Base-by-base conservation (phyloP, 1,140 invertebrate genomes). In the Aricia agestis region DNA sequence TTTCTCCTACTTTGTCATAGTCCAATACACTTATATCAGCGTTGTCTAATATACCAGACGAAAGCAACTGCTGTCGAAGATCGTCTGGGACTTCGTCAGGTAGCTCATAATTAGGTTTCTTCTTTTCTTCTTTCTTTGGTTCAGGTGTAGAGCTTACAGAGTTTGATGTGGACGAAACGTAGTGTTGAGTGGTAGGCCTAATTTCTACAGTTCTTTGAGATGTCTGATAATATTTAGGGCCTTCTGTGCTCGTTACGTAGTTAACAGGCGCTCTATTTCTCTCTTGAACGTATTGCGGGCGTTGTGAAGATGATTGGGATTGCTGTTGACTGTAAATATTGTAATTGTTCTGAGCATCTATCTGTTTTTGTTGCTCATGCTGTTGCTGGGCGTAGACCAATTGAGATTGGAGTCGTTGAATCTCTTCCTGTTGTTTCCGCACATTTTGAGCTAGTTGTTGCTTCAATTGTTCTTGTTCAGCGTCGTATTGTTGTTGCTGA, bases 61-160 rank as follows among this genome's bases (percentile, higher is more conserved):
- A 95, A n/a, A 97, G 81, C 0, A 97, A 90, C 80, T 97, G 96
- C 82, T 97, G 93, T 66, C 96, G 93, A 45, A 97, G 93, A 83
- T 97, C 96, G 69, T 97, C 96, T 1, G 97, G 97, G 7, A 97
- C 96, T 92, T 97, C 96, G 82, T 96, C 96, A 9, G 97, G 97
- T 25, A 97, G 89, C 83, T 96, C 93, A 58, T 94, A 91, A 18
- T 93, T 83, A 78, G 88, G 92, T 85, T 84, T 93, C 91, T 74
- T 92, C 82, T 80, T 93, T 83, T 81, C 92, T 83, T 89, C 90
- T 75, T 89, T 92, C 78, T 92, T 90, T 45, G 87, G 79, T 78
- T 90, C 87, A 42, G 90, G 80, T 69, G 90, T 85, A 61, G 85
- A 81, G 67, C 74, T 84, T 68, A 90, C 81, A 7, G 85, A 86